These are phyloP conservation scores for Torymus texanus DNA, from an alignment of 2,888 invertebrate genomes.

Conservation along the genomic window DNA sequence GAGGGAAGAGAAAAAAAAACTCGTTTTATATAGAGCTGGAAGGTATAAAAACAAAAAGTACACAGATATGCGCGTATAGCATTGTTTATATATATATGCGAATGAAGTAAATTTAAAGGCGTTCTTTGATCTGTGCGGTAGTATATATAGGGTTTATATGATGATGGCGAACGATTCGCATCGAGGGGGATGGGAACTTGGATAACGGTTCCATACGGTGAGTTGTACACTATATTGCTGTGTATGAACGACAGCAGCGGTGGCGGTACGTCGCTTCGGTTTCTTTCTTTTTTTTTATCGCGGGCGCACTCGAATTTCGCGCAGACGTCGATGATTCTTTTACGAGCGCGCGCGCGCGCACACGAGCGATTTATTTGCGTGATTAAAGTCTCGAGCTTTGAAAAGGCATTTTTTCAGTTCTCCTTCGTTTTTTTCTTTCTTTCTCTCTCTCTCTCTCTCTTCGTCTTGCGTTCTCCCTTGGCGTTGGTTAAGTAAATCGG, in stretches of 20 bases:
- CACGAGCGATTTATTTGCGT: constrained; percentile 31
- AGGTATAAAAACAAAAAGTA: background rate
- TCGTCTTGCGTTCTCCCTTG: no score
- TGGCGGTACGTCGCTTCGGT: background rate
- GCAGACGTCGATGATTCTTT: constrained; percentile 45
- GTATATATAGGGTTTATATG: constrained; percentile 28
- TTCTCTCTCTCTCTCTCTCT: background rate
- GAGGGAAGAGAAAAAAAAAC: background rate
- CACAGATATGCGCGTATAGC: no score
- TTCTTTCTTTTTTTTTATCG: background rate
- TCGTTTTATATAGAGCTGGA: background rate
- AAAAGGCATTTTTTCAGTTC: background rate
- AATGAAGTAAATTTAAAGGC: no score
- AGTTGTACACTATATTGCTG: constrained; percentile 19
- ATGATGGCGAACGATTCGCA: constrained; percentile 12
- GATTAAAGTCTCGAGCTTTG: constrained; percentile 20
- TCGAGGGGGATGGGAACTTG: background rate
- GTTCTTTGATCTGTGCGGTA: constrained; percentile 1
- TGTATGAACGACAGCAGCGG: no score
- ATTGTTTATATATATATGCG: no score
- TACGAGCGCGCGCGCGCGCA: constrained; percentile 21
- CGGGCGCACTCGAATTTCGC: constrained; percentile 16
- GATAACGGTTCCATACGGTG: constrained; percentile 18
- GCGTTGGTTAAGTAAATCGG: background rate
- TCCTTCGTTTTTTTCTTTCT: no score